These are phyloP conservation scores for Aplodontia rufa DNA, from an alignment of 2,113 vertebrate species.

Conservation along the genomic window DNA sequence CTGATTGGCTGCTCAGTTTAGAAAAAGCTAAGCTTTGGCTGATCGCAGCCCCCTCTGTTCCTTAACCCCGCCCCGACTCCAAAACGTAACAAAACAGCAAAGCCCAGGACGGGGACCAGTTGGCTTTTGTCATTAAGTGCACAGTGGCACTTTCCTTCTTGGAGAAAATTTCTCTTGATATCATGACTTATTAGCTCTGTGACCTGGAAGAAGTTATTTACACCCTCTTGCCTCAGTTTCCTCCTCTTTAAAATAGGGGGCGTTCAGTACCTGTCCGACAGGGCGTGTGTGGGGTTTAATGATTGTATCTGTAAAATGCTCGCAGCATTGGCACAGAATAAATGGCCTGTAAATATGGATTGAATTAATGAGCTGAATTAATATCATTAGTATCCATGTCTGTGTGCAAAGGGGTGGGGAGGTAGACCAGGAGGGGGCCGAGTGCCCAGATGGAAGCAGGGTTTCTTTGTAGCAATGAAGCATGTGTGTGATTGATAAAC, in stretches of 20 bases:
- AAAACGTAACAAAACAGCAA: not conserved
- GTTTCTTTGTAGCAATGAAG: not conserved
- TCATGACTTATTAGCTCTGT: not conserved
- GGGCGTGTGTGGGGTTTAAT: not conserved
- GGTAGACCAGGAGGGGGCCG: too few relatives aligned
- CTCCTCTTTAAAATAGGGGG: not conserved
- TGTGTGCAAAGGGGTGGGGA: not conserved
- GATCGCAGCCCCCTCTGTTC: not conserved
- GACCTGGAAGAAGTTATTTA: not conserved
- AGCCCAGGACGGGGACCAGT: not conserved
- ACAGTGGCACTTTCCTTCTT: not conserved
- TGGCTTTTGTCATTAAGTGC: not conserved
- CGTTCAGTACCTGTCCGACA: not conserved
- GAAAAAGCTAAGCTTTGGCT: not conserved
- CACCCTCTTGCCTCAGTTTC: not conserved
- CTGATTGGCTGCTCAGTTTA: fast-evolving
- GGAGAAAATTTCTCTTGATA: not conserved
- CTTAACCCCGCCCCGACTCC: not conserved
- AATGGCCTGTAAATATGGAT: not conserved
- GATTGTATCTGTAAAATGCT: too few relatives aligned
- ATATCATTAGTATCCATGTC: not conserved
- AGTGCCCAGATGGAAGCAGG: not conserved
- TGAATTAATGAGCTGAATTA: not conserved
- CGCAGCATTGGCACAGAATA: not conserved
- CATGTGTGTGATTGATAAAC: not conserved